phyloP scores from a whole-genome alignment of 1,140 invertebrate genomes.

The Melanaphis sacchari region DNA sequence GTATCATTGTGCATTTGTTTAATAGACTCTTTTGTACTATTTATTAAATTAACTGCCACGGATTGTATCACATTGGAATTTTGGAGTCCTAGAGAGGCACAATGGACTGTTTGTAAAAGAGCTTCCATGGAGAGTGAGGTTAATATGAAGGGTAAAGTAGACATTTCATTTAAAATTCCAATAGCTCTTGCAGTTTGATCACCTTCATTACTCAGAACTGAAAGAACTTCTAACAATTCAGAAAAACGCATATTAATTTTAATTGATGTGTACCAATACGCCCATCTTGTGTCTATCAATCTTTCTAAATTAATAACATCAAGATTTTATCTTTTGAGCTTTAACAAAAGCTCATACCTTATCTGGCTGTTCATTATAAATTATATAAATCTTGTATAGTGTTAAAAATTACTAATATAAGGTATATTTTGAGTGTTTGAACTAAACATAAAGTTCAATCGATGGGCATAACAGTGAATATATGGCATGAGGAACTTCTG shows the following conservation, averaged over 20 bases:
- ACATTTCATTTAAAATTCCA: background rate
- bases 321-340: constrained; percentile 32
- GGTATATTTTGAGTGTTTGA: background rate
- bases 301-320: background rate
- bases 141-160: constrained; percentile 8
- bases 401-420: constrained; percentile 1
- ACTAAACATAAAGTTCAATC: background rate
- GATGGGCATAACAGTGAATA: too few relatives aligned
- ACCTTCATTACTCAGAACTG: too few relatives aligned
- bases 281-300: too few relatives aligned
- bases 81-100: background rate
- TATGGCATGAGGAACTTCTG: background rate
- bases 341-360: constrained; percentile 26
- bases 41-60: background rate
- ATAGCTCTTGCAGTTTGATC: too few relatives aligned
- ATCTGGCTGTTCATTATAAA: background rate
- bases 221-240: too few relatives aligned
- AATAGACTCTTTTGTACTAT: constrained; percentile 3
- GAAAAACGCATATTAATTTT: too few relatives aligned
- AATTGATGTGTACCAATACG: too few relatives aligned
- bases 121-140: background rate
- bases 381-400: constrained; percentile 21
- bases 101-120: background rate
- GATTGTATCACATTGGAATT: background rate
- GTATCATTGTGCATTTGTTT: background rate